phyloP scores from a whole-genome alignment of 2,797 vertebrate species.

The Cyprinodon diabolis region DNA sequence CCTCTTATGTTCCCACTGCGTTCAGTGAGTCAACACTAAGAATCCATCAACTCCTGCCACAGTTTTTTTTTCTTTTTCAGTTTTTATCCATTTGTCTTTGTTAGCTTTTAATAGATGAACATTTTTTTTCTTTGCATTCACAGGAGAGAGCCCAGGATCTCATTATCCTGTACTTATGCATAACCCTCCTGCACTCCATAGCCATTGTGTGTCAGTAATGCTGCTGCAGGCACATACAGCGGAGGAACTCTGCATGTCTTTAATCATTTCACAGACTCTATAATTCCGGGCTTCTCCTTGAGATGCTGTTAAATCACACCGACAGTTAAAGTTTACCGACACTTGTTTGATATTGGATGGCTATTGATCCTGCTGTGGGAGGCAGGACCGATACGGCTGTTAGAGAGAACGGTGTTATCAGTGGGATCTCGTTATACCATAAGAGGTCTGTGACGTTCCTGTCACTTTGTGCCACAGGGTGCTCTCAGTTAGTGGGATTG shows the following conservation, averaged over 20 bases:
- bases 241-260: conserved; percentile 25
- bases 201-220: conserved; percentile 51
- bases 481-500: conserved; percentile 34
- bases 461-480: conserved; percentile 50
- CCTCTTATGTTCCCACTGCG: not conserved
- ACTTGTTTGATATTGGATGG: conserved; percentile 20
- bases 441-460: conserved; percentile 10
- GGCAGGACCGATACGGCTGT: conserved; percentile 16
- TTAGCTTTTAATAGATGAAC: conserved; percentile 55
- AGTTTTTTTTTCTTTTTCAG: not conserved
- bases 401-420: conserved; percentile 12
- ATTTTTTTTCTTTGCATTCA: conserved; percentile 48
- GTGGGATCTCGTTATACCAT: conserved; percentile 28
- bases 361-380: conserved; percentile 18
- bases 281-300: conserved; percentile 36
- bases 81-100: conserved; percentile 65
- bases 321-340: conserved; percentile 58
- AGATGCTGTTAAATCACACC: conserved; percentile 51
- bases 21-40: conserved; percentile 38
- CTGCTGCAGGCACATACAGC: conserved; percentile 48
- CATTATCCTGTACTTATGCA: conserved; percentile 49
- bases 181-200: conserved; percentile 39
- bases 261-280: conserved; percentile 31
- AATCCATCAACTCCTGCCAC: conserved; percentile 43
- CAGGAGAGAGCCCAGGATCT: conserved; percentile 56